Percentiles rank a stretch among this genome's conserved stretches.
These are phyloP conservation scores for Synanthedon myopaeformis DNA, from an alignment of 2,888 invertebrate species.

Conservation along the genomic window DNA sequence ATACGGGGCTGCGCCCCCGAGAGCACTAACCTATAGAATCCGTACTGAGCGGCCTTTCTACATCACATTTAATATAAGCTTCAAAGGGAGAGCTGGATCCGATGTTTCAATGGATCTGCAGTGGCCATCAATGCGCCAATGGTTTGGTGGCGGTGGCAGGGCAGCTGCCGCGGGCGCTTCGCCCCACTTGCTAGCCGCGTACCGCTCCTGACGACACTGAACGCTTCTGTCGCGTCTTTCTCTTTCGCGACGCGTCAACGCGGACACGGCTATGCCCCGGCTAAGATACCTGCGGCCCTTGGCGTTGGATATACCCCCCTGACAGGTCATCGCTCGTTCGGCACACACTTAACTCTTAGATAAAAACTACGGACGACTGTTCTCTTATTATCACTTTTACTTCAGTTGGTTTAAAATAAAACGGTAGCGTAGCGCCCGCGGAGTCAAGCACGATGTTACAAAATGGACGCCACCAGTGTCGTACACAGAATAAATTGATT, in stretches of 20 bases:
- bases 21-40: conserved; percentile 42
- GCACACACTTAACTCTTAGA: conserved; percentile 13
- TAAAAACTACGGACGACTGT: conserved; percentile 24
- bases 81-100: conserved; percentile 72
- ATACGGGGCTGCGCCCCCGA: conserved; percentile 18
- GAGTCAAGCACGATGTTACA: conserved; percentile 22
- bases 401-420: too few relatives aligned
- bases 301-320: conserved; percentile 17
- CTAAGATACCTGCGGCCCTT: conserved; percentile 36
- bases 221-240: conserved; percentile 20
- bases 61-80: conserved; percentile 74
- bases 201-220: conserved; percentile 36
- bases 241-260: conserved; percentile 18
- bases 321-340: conserved; percentile 31
- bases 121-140: conserved; percentile 74
- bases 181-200: conserved; percentile 85
- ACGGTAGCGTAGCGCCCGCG: conserved; percentile 30
- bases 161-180: conserved; percentile 83
- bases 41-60: conserved; percentile 31
- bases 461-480: conserved; percentile 13
- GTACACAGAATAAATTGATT: neutral
- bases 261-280: conserved; percentile 24
- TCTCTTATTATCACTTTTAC: conserved; percentile 32
- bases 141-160: conserved; percentile 83
- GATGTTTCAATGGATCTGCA: conserved; percentile 47